phyloP scores from a whole-genome alignment of 1,140 invertebrate genomes.

The Melitaea cinxia region DNA sequence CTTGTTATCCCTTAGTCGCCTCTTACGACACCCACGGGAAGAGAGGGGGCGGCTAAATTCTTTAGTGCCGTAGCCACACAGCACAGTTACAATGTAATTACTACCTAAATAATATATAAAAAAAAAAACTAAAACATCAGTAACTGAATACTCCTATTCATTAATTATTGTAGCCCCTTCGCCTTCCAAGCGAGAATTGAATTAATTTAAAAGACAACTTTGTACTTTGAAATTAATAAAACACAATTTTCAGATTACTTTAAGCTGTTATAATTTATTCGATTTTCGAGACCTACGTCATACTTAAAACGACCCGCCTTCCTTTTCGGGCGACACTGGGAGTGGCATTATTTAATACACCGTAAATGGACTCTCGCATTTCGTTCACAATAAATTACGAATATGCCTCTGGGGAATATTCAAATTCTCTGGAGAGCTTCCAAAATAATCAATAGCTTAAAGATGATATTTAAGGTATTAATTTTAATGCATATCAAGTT shows the following conservation, averaged over 20 bases:
- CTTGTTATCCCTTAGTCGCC: too few species aligned
- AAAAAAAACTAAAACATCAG: too few species aligned
- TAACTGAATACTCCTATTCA: too few species aligned
- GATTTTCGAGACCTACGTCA: constrained; percentile 4
- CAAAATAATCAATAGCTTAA: not conserved
- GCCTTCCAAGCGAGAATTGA: not conserved
- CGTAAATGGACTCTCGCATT: constrained; percentile 35
- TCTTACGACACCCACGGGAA: too few species aligned
- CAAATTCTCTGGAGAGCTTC: not conserved
- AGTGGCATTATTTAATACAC: constrained; percentile 26
- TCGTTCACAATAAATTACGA: constrained; percentile 32
- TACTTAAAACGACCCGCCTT: constrained; percentile 15
- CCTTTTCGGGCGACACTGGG: constrained; percentile 9
- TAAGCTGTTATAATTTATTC: constrained; percentile 13
- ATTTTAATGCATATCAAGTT: too few species aligned
- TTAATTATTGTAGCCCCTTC: too few species aligned
- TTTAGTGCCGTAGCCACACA: too few species aligned
- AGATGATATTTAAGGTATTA: too few species aligned
- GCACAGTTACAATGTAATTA: too few species aligned
- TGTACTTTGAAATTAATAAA: not conserved
- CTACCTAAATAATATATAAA: too few species aligned
- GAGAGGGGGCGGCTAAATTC: too few species aligned
- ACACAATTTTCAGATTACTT: not conserved
- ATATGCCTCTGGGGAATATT: not conserved
- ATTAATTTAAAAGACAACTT: not conserved